Evolutionary conservation across 2,888 invertebrate species (phyloP).

Genomic region (Smittia aterrima): DNA sequence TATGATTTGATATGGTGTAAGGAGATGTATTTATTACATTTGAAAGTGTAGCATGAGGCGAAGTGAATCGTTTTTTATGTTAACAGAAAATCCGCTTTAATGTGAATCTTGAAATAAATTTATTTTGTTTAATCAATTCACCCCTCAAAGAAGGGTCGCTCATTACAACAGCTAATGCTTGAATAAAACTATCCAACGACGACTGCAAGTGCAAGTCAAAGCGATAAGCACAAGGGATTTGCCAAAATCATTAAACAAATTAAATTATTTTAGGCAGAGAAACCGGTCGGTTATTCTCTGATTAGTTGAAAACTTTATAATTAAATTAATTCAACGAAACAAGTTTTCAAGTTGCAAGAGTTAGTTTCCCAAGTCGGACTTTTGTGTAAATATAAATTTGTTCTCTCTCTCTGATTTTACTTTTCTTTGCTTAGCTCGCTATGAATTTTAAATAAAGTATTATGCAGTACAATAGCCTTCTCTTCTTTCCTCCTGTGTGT

Average conservation of each 20-base stretch:
- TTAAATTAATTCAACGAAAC: constrained; percentile 14
- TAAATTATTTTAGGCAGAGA: constrained; percentile 12
- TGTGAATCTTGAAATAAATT: not conserved
- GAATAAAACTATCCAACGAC: not conserved
- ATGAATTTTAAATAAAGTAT: constrained; percentile 32
- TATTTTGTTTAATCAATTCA: constrained; percentile 17
- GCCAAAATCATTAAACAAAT: not conserved
- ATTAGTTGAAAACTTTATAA: not conserved
- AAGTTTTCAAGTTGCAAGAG: constrained; percentile 6
- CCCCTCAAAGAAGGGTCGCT: not conserved
- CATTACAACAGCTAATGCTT: constrained; percentile 10
- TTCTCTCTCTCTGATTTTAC: not conserved
- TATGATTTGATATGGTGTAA: constrained; percentile 37
- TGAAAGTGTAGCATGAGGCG: not conserved
- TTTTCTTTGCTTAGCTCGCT: constrained; percentile 20
- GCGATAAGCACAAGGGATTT: not conserved
- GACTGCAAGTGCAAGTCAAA: not conserved
- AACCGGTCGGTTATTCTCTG: not conserved
- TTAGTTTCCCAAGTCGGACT: not conserved
- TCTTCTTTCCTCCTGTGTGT: too few relatives aligned
- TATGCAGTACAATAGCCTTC: constrained; percentile 22
- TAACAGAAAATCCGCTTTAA: not conserved
- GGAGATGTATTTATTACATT: constrained; percentile 30
- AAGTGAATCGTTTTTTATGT: not conserved
- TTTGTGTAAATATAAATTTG: constrained; percentile 3